phyloP scores from a whole-genome alignment of 92 coral and sea anemone species.

The Phenganax subtilis region DNA sequence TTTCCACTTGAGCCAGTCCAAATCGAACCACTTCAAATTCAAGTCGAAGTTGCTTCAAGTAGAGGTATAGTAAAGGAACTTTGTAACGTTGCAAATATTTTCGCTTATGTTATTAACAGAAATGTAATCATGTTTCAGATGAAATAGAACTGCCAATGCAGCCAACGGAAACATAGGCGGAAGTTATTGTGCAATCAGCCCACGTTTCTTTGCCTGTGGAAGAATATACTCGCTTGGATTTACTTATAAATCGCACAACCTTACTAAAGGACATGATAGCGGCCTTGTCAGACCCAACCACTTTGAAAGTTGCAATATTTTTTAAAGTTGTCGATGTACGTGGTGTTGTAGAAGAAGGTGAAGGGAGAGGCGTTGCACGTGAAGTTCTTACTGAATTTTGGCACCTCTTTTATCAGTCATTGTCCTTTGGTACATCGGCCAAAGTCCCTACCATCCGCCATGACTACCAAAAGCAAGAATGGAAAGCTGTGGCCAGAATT shows the following conservation, averaged over 20 bases:
- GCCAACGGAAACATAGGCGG: slow-evolving; percentile 6
- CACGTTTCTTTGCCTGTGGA: too few relatives aligned
- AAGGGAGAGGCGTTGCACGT: slow-evolving; percentile 14
- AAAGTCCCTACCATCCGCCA: slow-evolving; percentile 42
- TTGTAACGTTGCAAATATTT: not conserved
- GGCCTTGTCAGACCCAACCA: slow-evolving; percentile 10
- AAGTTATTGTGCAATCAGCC: not conserved
- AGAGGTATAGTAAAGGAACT: not conserved
- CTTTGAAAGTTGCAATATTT: not conserved
- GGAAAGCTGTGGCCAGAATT: slow-evolving; percentile 40
- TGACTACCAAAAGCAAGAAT: slow-evolving; percentile 44
- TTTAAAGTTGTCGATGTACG: slow-evolving; percentile 21
- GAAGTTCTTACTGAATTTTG: slow-evolving; percentile 29
- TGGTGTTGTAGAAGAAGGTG: slow-evolving; percentile 12
- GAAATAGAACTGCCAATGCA: not conserved
- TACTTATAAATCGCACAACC: too few relatives aligned
- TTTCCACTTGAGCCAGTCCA: slow-evolving; percentile 6
- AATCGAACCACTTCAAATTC: not conserved
- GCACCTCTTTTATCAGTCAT: slow-evolving; percentile 38
- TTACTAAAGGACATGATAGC: not conserved
- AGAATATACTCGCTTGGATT: too few relatives aligned
- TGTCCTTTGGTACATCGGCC: slow-evolving; percentile 40
- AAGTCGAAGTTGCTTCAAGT: not conserved
- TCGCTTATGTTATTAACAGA: not conserved
- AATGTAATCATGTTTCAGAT: slow-evolving; percentile 5